Conservation (phyloP, 2,797 vertebrate species). For the Schizopygopsis malacanthus region DNA sequence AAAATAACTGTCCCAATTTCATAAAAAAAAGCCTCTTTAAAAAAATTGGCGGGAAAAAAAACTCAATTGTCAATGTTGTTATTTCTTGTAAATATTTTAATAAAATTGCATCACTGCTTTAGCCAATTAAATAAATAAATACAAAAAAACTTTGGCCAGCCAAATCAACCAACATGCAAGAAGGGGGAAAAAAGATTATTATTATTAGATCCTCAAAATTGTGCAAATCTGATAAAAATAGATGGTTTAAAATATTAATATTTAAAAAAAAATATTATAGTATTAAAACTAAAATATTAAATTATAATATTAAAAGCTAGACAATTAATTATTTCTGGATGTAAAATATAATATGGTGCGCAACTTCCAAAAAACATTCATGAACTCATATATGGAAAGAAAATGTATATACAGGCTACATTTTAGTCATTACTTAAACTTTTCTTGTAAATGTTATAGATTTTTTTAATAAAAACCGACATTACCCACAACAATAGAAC, state of each 20-base stretch:
- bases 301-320: not conserved
- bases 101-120: not conserved
- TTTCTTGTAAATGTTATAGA: not conserved
- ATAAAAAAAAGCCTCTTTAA: no score
- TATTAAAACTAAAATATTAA: not conserved
- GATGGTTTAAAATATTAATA: not conserved
- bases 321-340: not conserved
- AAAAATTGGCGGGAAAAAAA: not conserved
- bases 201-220: not conserved
- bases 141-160: not conserved
- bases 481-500: slow-evolving; percentile 51
- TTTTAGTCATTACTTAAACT: not conserved
- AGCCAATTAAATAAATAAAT: not conserved
- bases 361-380: not conserved
- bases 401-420: no score
- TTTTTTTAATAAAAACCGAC: not conserved
- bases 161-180: not conserved
- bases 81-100: not conserved
- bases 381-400: no score
- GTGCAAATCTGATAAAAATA: not conserved
- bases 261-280: not conserved
- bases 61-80: not conserved
- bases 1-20: not conserved
- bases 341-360: not conserved
- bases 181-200: no score